Evolutionary conservation across 1,140 invertebrate species (phyloP).

Genomic region (Globodera ellingtonae): DNA sequence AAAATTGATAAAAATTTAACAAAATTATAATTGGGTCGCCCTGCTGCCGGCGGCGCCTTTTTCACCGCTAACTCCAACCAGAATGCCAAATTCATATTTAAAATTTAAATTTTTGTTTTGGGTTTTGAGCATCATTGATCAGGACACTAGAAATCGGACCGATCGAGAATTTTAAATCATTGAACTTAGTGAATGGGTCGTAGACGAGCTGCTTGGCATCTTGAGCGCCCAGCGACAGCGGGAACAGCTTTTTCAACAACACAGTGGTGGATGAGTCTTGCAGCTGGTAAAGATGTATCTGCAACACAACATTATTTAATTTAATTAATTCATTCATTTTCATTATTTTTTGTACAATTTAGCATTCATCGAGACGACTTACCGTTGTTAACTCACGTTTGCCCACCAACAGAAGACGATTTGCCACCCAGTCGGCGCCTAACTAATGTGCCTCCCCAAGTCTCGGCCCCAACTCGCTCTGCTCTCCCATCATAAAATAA

Average conservation of each 20-base stretch:
- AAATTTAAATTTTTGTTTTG: too few relatives aligned
- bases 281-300: conserved; percentile 55
- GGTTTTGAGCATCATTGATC: not conserved
- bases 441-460: too few relatives aligned
- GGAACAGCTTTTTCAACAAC: conserved; percentile 50
- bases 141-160: not conserved
- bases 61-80: too few relatives aligned
- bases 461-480: too few relatives aligned
- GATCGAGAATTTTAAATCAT: not conserved
- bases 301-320: conserved; percentile 22
- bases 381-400: conserved; percentile 46
- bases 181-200: conserved; percentile 62
- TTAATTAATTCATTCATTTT: too few relatives aligned
- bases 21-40: not conserved
- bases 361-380: not conserved
- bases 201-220: conserved; percentile 63
- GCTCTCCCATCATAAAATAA: too few relatives aligned
- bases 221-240: conserved; percentile 59
- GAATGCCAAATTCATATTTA: too few relatives aligned
- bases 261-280: conserved; percentile 47
- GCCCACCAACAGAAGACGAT: conserved; percentile 57
- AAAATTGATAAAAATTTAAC: conserved; percentile 10
- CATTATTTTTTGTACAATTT: not conserved
- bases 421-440: conserved; percentile 63
- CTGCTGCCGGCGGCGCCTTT: too few relatives aligned